Base-by-base conservation (phyloP, 2,888 invertebrate species). In the Caprella mutica region DNA sequence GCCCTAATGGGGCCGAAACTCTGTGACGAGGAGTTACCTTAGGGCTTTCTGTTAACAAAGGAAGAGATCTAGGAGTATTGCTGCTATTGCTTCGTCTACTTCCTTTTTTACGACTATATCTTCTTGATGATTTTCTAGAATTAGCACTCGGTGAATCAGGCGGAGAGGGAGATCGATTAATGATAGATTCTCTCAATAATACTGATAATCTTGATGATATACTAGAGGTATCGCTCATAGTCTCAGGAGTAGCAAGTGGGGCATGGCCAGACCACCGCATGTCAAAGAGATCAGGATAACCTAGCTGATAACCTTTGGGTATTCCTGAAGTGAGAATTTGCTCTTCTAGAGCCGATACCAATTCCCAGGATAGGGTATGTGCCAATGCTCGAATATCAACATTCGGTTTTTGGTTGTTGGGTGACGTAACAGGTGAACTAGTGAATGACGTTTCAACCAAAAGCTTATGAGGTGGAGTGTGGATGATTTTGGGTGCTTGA, bases 241-340 rank as follows among this genome's bases (percentile, higher is more conserved):
- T 85, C 71, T 88, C 87, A 0, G 87, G 86, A 52, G 86, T 85
- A 9, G 88, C 88, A 23, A 88, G 70, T 0, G 88, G 87, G 0
- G 87, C 88, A 60, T 81, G 72, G 0, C 82, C 81, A 64, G 80
- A 76, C 81, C 81, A 82, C 67, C 81, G 81, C 66, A 81, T 81
- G 66, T 79, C 78, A 27, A 67, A 67, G n/a, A 66, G 67, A 69
- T 71, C 63, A 70, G 67, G 67, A 57, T 67, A 67, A 27, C 68
- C 66, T 48, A 48, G 29, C 30, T 48, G 48, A n/a, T 48, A 48
- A n/a, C 48, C 48, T n/a, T 52, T 58, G 8, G 21, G 24, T 3
- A 44, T 23, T 14, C 64, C 60, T 24, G 62, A 60, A 3, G 59
- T 35, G 1, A 65, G 52, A 26, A 63, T 46, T 43, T 66, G 67